A percentile compares a stretch with the other conserved stretches of the same genome.
These are phyloP conservation scores for Anas capensis DNA, from an alignment of 2,797 vertebrate species.

Conservation along the genomic window DNA sequence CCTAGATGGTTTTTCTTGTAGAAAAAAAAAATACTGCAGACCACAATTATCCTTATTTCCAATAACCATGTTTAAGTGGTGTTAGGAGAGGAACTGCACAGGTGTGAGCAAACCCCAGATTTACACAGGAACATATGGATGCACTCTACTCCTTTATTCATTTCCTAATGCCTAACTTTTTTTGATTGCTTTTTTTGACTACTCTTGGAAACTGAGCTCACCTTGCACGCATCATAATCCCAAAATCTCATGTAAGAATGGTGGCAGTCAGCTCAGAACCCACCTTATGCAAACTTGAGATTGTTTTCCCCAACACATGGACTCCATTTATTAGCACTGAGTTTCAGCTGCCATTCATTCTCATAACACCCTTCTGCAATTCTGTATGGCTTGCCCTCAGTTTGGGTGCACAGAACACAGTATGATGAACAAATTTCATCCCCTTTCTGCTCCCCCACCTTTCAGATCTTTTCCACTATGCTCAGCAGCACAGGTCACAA, in stretches of 20 bases:
- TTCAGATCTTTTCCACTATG: background rate
- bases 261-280: background rate
- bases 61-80: background rate
- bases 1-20: background rate
- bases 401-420: background rate
- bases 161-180: background rate
- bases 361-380: background rate
- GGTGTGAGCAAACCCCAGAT: background rate
- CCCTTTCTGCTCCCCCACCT: background rate
- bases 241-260: background rate
- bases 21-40: background rate
- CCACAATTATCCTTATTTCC: rapidly evolving
- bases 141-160: background rate
- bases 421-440: too few species aligned
- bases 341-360: background rate
- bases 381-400: background rate
- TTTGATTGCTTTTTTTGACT: background rate
- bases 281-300: too few species aligned
- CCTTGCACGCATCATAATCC: too few species aligned
- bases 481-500: background rate
- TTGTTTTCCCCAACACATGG: background rate
- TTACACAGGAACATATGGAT: background rate
- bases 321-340: background rate
- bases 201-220: background rate
- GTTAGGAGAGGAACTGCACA: background rate